Percentiles rank a stretch among this genome's conserved stretches.
Evolutionary conservation across 2,888 invertebrate species (phyloP).

Genomic region (Notodonta ziczac): DNA sequence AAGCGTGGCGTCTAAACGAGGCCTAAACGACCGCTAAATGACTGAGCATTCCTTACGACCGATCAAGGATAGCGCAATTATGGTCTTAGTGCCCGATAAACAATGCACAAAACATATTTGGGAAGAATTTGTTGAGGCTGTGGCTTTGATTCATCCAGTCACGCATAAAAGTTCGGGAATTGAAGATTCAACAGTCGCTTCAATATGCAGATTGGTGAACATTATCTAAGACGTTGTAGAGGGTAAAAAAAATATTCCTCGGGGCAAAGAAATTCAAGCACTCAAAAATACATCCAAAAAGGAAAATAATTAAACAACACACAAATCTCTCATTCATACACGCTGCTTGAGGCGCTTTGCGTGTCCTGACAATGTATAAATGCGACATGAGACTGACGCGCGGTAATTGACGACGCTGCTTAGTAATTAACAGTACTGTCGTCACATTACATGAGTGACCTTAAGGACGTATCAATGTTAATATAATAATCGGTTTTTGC

Average conservation of each 20-base stretch:
- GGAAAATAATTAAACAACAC: not conserved
- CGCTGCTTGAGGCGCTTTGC: slow-evolving; percentile 15
- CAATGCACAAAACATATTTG: not conserved
- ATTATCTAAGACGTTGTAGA: too few relatives aligned
- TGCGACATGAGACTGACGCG: slow-evolving; percentile 40
- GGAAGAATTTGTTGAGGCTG: not conserved
- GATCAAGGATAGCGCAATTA: slow-evolving; percentile 1
- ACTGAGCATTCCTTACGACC: not conserved
- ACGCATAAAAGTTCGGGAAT: too few relatives aligned
- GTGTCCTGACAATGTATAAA: slow-evolving; percentile 16
- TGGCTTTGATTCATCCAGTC: not conserved
- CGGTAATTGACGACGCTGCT: slow-evolving; percentile 39
- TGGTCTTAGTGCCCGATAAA: not conserved
- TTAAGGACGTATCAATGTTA: slow-evolving; percentile 31
- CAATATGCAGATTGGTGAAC: too few relatives aligned
- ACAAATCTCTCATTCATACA: not conserved
- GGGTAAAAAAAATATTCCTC: too few relatives aligned
- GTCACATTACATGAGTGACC: slow-evolving; percentile 23
- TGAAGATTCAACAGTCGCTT: too few relatives aligned
- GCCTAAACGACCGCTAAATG: slow-evolving; percentile 6
- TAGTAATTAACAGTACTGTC: slow-evolving; percentile 25
- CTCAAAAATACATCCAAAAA: not conserved
- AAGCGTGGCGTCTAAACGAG: slow-evolving; percentile 7
- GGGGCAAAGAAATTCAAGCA: too few relatives aligned
- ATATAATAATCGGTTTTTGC: slow-evolving; percentile 15